phyloP scores from a whole-genome alignment of 2,797 vertebrate species.

The Falco concolor region DNA sequence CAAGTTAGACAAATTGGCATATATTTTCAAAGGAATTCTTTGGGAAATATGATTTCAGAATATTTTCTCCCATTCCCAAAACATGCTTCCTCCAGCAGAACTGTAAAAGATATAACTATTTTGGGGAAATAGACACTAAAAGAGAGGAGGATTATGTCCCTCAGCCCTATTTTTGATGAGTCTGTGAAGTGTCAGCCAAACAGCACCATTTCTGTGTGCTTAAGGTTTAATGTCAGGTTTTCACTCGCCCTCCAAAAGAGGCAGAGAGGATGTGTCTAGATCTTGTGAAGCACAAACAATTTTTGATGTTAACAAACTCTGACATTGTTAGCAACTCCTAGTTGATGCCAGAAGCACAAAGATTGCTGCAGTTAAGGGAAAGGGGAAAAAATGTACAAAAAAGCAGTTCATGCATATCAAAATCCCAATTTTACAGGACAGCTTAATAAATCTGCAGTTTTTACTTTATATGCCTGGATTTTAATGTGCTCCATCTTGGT shows the following conservation, averaged over 20 bases:
- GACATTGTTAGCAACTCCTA: background rate
- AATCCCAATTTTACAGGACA: background rate
- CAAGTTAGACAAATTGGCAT: background rate
- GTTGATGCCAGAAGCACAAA: background rate
- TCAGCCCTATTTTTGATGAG: background rate
- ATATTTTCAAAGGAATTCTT: background rate
- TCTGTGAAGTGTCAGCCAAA: background rate
- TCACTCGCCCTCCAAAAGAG: background rate
- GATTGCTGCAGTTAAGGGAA: background rate
- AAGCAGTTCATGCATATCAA: background rate
- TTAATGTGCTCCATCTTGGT: background rate
- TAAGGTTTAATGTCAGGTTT: background rate
- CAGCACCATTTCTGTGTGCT: background rate
- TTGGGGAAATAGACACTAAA: background rate
- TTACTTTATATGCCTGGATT: background rate
- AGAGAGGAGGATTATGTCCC: background rate
- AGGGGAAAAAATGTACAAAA: fast-evolving
- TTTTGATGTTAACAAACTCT: background rate
- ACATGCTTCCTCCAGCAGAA: background rate
- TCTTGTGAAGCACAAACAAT: background rate
- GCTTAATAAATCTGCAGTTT: background rate
- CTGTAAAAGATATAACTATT: background rate
- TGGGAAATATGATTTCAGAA: background rate
- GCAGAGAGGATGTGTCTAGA: background rate
- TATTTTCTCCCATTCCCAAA: background rate